phyloP scores from a whole-genome alignment of 64 coral and sea anemone genomes.

The Hydrozoanthus tunicans region DNA sequence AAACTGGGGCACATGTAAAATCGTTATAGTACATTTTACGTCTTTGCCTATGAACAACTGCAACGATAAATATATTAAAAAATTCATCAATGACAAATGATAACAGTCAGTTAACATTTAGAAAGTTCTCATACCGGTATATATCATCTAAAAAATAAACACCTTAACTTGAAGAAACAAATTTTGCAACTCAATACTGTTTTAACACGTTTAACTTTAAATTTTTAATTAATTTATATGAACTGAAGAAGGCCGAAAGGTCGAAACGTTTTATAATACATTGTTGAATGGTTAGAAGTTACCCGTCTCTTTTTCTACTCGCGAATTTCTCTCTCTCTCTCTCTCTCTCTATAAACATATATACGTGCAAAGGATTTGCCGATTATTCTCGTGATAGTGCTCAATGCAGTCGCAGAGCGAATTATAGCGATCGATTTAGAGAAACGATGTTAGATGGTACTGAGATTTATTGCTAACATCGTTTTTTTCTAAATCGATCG shows the following conservation, averaged over 20 bases:
- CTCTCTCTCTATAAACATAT: too few relatives aligned
- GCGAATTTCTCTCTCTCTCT: too few relatives aligned
- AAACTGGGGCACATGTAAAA: constrained; percentile 40
- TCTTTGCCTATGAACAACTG: constrained; percentile 10
- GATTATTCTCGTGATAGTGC: constrained; percentile 6
- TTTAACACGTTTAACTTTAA: too few relatives aligned
- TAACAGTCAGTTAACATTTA: too few relatives aligned
- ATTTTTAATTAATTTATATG: too few relatives aligned
- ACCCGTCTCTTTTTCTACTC: too few relatives aligned
- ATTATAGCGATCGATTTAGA: not conserved
- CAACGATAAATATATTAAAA: not conserved
- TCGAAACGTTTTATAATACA: too few relatives aligned
- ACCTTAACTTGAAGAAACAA: not conserved
- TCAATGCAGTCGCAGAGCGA: not conserved
- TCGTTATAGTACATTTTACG: not conserved
- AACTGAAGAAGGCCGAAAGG: too few relatives aligned
- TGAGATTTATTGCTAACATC: not conserved
- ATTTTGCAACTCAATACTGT: too few relatives aligned
- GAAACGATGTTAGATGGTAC: not conserved
- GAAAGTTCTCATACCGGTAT: not conserved
- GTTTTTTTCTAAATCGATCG: too few relatives aligned
- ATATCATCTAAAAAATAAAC: not conserved
- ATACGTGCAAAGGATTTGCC: not conserved
- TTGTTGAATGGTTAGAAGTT: too few relatives aligned
- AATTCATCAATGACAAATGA: too few relatives aligned